Base-by-base conservation (phyloP, 1,140 invertebrate species). In the Pantala flavescens region DNA sequence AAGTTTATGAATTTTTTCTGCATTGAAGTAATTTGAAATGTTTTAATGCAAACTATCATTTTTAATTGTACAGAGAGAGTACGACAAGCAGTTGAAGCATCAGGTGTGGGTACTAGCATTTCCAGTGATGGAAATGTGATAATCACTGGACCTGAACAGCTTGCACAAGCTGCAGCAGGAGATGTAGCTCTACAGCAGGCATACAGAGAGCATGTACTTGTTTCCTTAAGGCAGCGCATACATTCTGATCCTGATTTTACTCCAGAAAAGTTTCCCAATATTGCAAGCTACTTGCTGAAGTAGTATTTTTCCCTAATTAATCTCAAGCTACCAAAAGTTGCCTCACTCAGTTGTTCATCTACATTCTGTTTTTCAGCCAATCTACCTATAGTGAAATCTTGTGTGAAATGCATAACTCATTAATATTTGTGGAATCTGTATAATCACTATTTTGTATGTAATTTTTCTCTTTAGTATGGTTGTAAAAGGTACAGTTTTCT, bases 211-310 rank as follows among this genome's bases (percentile, higher is more conserved):
- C 80, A 86, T 75, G 77, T 87, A n/a, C 78, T 81, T 14, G 75
- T 78, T 0, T 80, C 80, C 12, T 81, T 87, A 21, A 80, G 81
- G 71, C 76, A 82, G 11, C 79, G 82, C 63, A 77, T 87, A 14
- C 77, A 81, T 70, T 80, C 80, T 71, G 85, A 86, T 77, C 77
- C 81, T 71, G 86, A 87, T 76, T 87, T 84, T 77, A 83, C 79
- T 21, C 81, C 85, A 7, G 84, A 86, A 70, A 79, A 80, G 75
- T 87, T 83, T 79, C 85, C 85, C 16, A 86, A 86, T 77, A 79
- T 83, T 42, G 78, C 83, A 73, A 81, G 80, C 77, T 86, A 84
- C 78, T 86, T 85, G 49, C 12, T 21, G 5, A 63, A 63, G 12
- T 63, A 63, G 49, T 14, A 21, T 7, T 5, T 7, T 63, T 12